phyloP scores from a whole-genome alignment of 2,888 invertebrate species.

The Xestia c-nigrum region DNA sequence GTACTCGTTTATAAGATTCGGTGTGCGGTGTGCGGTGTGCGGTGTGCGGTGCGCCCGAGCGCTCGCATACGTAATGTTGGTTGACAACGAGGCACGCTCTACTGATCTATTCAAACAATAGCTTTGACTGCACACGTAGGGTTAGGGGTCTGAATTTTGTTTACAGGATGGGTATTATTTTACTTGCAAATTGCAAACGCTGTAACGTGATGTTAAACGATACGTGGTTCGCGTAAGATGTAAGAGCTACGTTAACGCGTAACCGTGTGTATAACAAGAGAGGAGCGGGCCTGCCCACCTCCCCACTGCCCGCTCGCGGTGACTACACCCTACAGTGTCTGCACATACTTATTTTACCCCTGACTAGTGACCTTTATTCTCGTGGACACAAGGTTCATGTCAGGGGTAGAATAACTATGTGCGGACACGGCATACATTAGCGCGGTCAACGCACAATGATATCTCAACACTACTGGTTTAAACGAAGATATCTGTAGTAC shows the following conservation, averaged over 20 bases:
- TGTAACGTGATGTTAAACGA: constrained; percentile 19
- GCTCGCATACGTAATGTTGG: background rate
- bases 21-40: constrained; percentile 21
- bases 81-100: background rate
- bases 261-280: constrained; percentile 24
- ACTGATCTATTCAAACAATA: constrained; percentile 10
- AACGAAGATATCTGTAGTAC: constrained; percentile 28
- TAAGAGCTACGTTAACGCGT: constrained; percentile 47
- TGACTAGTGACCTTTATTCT: background rate
- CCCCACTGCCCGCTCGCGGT: background rate
- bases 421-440: constrained; percentile 1
- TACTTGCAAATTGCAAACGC: constrained; percentile 54
- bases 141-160: constrained; percentile 63
- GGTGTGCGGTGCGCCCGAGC: constrained; percentile 10
- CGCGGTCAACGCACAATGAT: constrained; percentile 14
- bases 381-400: background rate
- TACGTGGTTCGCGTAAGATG: constrained; percentile 14
- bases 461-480: constrained; percentile 30
- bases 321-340: background rate
- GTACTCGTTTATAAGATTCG: background rate
- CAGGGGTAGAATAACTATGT: constrained; percentile 13
- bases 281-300: constrained; percentile 61
- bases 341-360: constrained; percentile 2
- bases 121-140: background rate
- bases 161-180: constrained; percentile 44